Base-by-base conservation (phyloP, 2,888 invertebrate genomes). In the Emmelina monodactyla region DNA sequence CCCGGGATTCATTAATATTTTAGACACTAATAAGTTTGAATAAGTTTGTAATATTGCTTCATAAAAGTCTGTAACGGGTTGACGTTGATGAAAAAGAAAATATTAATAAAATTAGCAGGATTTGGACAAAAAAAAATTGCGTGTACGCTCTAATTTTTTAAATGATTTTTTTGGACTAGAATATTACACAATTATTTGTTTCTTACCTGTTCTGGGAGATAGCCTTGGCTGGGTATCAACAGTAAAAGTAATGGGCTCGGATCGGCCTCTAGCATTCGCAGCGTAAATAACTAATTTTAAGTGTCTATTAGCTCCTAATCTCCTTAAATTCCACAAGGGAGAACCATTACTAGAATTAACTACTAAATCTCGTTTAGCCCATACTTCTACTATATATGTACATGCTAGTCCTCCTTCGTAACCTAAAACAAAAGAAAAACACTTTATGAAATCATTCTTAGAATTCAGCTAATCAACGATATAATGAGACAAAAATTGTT, bases 391-490 rank as follows among this genome's bases (percentile, higher is more conserved):
- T 40, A 88, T 76, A 59, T 89, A 91, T 42, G 83, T 81, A 55
- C 89, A 89, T 28, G 85, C 84, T 25, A 89, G 85, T 12, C 92
- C 92, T 2, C 92, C 92, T 64, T 92, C 91, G 61, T 91, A 92
- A 34, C 88, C 88, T 62, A 40, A 12, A 47, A n/a, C n/a, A n/a
- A 46, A n/a, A 31, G 13, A 35, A 16, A 1, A n/a, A 16, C 22
- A 22, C 3, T 13, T n/a, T n/a, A 14, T 10, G 14, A 14, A 7
- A 14, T 2, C 14, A 14, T 13, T 14, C 9, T 30, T 10, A 30
- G 15, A 10, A 30, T 14, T 14, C n/a, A n/a, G n/a, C n/a, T n/a
- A n/a, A n/a, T n/a, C n/a, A n/a, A n/a, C n/a, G n/a, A n/a, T n/a
- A n/a, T n/a, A n/a, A n/a, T n/a, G n/a, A n/a, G n/a, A n/a, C n/a